A percentile compares a stretch with the other conserved stretches of the same genome.
Conservation (phyloP, 64 coral and sea anemone genomes). For the Stichodactyla mertensii region DNA sequence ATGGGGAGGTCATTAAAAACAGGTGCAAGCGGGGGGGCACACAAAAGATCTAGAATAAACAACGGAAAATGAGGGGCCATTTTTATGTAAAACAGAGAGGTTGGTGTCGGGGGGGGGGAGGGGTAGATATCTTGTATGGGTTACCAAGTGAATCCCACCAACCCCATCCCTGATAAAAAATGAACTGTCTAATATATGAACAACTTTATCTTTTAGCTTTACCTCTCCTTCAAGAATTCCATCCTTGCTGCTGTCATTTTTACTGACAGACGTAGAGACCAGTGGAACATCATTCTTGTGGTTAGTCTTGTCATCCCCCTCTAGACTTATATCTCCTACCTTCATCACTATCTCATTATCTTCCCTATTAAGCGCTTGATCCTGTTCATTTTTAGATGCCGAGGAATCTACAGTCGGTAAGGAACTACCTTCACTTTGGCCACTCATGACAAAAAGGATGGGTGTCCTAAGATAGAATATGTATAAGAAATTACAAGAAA, state of each 20-base stretch:
- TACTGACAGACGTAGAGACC: background rate
- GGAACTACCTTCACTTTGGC: background rate
- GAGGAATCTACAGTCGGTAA: background rate
- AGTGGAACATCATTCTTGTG: background rate
- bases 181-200: background rate
- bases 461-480: background rate
- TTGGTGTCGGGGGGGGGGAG: no score
- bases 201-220: background rate
- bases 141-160: no score
- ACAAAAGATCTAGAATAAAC: no score
- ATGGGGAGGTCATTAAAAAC: no score
- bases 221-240: conserved; percentile 60
- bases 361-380: background rate
- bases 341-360: background rate
- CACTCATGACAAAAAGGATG: background rate
- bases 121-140: background rate
- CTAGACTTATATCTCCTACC: background rate
- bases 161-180: no score
- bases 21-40: no score
- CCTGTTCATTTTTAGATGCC: background rate
- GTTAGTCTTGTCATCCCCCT: background rate
- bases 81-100: no score
- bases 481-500: no score
- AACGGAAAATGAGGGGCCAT: no score
- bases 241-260: conserved; percentile 31